Percentiles rank a stretch among this genome's conserved stretches.
Conservation (phyloP, 2,888 invertebrate genomes). For the Anaspis maculata region DNA sequence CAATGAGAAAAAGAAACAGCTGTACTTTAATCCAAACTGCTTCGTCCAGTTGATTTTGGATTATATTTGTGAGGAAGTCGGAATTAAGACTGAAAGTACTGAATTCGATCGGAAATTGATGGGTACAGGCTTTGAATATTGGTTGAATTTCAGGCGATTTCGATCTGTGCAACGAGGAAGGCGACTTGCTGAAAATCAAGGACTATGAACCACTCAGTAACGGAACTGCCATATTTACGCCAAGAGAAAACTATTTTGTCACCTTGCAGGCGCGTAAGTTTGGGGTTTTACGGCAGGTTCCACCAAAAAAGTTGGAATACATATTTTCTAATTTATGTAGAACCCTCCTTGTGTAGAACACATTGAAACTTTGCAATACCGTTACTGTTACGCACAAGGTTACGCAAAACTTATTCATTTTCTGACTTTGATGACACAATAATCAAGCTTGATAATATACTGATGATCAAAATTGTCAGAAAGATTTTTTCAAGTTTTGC, state of each 20-base stretch:
- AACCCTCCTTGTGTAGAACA: too few species aligned
- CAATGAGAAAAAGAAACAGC: conserved; percentile 28
- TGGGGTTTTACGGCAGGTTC: too few species aligned
- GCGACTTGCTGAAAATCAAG: conserved; percentile 6
- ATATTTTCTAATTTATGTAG: too few species aligned
- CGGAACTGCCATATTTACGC: conserved; percentile 5
- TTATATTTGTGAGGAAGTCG: conserved; percentile 25
- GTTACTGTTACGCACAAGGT: too few species aligned
- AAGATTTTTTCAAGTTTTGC: too few species aligned
- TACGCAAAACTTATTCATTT: too few species aligned
- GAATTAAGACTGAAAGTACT: conserved; percentile 3
- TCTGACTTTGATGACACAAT: too few species aligned
- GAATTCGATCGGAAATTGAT: background rate
- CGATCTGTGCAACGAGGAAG: conserved; percentile 5
- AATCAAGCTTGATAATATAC: too few species aligned
- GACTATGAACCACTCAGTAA: conserved; percentile 7
- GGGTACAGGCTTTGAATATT: background rate
- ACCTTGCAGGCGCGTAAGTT: too few species aligned
- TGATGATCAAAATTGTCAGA: too few species aligned
- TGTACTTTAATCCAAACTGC: conserved; percentile 38
- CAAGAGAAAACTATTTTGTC: conserved; percentile 6
- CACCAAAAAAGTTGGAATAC: too few species aligned
- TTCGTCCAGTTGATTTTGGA: conserved; percentile 36
- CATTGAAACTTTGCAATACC: too few species aligned
- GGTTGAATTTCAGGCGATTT: conserved; percentile 4